These are phyloP conservation scores for Drosophila grimshawi DNA, from an alignment of 1,140 invertebrate species.

Conservation along the genomic window DNA sequence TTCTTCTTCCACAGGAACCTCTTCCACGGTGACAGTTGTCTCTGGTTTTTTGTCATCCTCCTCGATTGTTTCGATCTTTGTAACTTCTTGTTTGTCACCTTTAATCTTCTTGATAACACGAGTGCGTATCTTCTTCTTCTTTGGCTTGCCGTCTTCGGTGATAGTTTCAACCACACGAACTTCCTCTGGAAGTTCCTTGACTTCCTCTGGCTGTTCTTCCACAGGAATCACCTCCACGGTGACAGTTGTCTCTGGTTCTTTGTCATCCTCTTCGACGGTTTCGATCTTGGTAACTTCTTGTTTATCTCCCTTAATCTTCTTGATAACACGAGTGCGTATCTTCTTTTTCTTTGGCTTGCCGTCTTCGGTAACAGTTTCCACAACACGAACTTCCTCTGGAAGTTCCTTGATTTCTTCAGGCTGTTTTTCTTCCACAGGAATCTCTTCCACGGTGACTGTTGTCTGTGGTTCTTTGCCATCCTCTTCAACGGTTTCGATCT, in stretches of 20 bases:
- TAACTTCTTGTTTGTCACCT: conserved; percentile 46
- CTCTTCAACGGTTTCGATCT: conserved; percentile 71
- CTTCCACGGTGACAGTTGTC: conserved; percentile 35
- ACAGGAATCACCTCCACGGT: conserved; percentile 36
- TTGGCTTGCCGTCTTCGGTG: conserved; percentile 32
- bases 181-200: conserved; percentile 37
- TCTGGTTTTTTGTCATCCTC: conserved; percentile 34
- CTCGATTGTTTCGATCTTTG: conserved; percentile 45
- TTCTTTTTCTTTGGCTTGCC: conserved; percentile 70
- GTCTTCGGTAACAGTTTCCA: conserved; percentile 64
- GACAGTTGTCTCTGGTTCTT: conserved; percentile 23
- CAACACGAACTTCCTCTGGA: conserved; percentile 76
- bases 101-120: conserved; percentile 43
- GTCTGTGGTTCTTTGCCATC: conserved; percentile 59
- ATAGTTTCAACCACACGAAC: conserved; percentile 31
- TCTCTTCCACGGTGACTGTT: conserved; percentile 58
- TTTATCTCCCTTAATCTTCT: conserved; percentile 52
- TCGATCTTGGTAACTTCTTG: conserved; percentile 50
- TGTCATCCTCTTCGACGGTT: conserved; percentile 44
- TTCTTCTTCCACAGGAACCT: conserved; percentile 33
- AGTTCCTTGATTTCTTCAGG: conserved; percentile 74
- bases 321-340: conserved; percentile 75
- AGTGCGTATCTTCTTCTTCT: conserved; percentile 44
- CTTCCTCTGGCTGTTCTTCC: conserved; percentile 29
- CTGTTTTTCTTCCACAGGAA: conserved; percentile 38